Conservation (phyloP, 2,797 vertebrate species). For the Chanos chanos region DNA sequence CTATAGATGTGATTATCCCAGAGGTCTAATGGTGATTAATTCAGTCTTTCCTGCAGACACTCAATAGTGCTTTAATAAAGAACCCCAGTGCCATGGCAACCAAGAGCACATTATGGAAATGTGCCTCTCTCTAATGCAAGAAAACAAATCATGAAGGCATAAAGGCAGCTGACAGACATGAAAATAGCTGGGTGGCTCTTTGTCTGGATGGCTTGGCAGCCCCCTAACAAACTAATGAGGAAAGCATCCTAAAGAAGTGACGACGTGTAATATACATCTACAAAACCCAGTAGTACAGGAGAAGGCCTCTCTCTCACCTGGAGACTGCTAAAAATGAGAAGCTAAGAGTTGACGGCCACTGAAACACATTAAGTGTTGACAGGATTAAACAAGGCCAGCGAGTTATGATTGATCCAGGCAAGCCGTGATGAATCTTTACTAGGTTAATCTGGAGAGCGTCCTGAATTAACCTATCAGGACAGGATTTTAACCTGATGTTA, state of each 20-base stretch:
- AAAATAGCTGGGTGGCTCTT: slow-evolving; percentile 12
- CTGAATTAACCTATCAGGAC: too few species aligned
- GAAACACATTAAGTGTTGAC: too few species aligned
- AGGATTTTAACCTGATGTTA: too few species aligned
- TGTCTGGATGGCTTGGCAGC: not conserved
- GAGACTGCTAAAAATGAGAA: too few species aligned
- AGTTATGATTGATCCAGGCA: too few species aligned
- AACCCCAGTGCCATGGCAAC: slow-evolving; percentile 27
- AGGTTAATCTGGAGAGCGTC: too few species aligned
- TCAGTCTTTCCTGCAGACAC: slow-evolving; percentile 32
- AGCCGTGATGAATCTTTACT: too few species aligned
- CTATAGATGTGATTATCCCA: slow-evolving; percentile 37
- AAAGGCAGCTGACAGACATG: slow-evolving; percentile 12
- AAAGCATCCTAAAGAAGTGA: not conserved
- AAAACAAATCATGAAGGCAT: slow-evolving; percentile 28
- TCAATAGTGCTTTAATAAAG: slow-evolving; percentile 29
- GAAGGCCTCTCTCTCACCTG: too few species aligned
- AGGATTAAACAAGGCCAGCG: too few species aligned
- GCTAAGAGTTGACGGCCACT: too few species aligned
- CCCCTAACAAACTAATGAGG: slow-evolving; percentile 10
- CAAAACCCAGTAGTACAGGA: not conserved
- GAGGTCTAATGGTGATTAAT: slow-evolving; percentile 34
- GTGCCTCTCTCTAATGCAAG: slow-evolving; percentile 9
- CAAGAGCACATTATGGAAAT: slow-evolving; percentile 35
- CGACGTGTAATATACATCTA: slow-evolving; percentile 5